Evolutionary conservation across 2,113 vertebrate genomes (phyloP), one percentile per base, ranked within the genome.

Genomic region (Talpa occidentalis): DNA sequence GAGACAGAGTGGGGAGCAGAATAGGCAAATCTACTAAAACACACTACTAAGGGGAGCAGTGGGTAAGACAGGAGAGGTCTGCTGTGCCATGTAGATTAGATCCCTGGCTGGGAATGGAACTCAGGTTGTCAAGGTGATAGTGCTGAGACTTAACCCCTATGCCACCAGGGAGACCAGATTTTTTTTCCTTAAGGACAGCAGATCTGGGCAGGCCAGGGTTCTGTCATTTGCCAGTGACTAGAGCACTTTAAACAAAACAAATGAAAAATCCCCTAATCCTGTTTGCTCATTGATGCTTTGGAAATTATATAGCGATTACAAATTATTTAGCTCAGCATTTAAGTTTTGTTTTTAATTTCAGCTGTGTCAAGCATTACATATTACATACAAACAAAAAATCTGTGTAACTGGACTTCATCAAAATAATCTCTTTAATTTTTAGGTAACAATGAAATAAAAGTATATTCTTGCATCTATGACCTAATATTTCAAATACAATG

Each of bases 341-440:
- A 66, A 79, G 35, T 69, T 42, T 83, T 24, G 9, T 70, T 62
- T 92, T 60, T 54, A 66, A 87, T 9, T 49, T 74, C 83, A 82
- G 24, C 6, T 47, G 40, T 52, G 26, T 74, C 62, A 83, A 78
- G 54, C 14, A 62, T 62, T 62, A 92, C 22, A 76, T n/a, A 85
- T 82, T 52, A 92, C 28, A 70, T 35, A 77, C 10, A 95, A 74
- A 3, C 44, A 94, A 88, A 83, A 83, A 89, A 79, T 73, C 30
- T 84, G 47, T 62, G 0, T 82, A 54, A 92, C 2, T 69, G 17
- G 17, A 77, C 15, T 92, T 78, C 54, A 88, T 52, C 21, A 77
- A 83, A 56, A 77, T 70, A 28, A 80, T 30, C 44, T 73, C 42
- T 54, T 24, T 67, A 21, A 22, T 37, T 87, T 91, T 8, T 66